phyloP scores from a whole-genome alignment of 2,888 invertebrate species.

The Lampropteryx suffumata region DNA sequence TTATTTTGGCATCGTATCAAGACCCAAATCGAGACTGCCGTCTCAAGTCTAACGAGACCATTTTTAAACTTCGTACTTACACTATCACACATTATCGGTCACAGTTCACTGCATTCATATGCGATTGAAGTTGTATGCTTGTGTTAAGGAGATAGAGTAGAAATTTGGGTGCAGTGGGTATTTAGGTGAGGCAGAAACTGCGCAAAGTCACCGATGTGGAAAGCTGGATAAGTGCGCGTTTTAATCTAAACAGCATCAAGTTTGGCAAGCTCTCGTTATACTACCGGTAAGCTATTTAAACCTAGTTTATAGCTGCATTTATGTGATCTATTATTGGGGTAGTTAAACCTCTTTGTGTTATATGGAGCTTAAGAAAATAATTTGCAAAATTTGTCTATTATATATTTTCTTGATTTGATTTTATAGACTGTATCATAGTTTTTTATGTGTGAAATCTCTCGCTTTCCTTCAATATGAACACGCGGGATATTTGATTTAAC shows the following conservation, averaged over 20 bases:
- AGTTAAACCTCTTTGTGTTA: too few species aligned
- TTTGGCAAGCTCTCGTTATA: conserved; percentile 12
- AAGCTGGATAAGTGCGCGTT: conserved; percentile 64
- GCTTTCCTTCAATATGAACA: too few species aligned
- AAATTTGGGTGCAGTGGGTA: conserved; percentile 40
- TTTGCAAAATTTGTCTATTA: too few species aligned
- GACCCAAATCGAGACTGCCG: conserved; percentile 35
- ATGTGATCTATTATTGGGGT: neutral
- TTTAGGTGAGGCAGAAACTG: conserved; percentile 14
- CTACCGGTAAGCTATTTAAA: neutral
- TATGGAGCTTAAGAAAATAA: too few species aligned
- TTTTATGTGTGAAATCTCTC: too few species aligned
- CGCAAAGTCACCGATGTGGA: conserved; percentile 39
- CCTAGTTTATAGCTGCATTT: neutral
- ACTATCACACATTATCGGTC: conserved; percentile 61
- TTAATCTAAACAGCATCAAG: conserved; percentile 77
- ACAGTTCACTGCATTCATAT: conserved; percentile 68
- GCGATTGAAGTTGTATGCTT: conserved; percentile 56
- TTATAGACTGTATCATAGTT: too few species aligned
- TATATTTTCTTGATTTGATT: too few species aligned
- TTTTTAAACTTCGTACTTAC: conserved; percentile 58
- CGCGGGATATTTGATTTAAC: too few species aligned
- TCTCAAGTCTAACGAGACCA: conserved; percentile 42
- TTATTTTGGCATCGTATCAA: conserved; percentile 47
- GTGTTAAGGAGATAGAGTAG: conserved; percentile 46